Conservation (phyloP, 2,888 invertebrate genomes). For the Parnassius orleans region DNA sequence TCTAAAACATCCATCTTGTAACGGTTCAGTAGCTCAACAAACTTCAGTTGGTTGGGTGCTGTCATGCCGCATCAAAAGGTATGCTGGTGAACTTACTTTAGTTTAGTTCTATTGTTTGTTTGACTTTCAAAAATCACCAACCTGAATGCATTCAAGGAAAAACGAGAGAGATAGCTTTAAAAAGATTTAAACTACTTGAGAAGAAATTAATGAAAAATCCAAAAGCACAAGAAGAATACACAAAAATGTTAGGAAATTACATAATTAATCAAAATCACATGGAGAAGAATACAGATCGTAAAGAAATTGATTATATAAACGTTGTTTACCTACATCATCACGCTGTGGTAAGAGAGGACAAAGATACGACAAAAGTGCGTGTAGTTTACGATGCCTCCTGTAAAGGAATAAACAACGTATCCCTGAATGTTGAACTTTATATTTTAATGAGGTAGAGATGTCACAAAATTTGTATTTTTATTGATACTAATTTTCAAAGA, state of each 20-base stretch:
- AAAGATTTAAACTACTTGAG: constrained; percentile 30
- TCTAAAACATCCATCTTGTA: neutral
- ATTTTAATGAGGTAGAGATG: constrained; percentile 28
- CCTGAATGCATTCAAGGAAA: constrained; percentile 29
- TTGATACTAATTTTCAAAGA: too few relatives aligned
- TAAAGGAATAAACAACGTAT: constrained; percentile 23
- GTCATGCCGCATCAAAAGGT: neutral
- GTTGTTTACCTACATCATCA: constrained; percentile 28
- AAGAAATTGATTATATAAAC: neutral
- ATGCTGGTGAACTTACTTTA: neutral
- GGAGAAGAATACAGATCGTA: neutral
- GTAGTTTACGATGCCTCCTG: constrained; percentile 30
- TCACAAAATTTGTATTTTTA: constrained; percentile 27
- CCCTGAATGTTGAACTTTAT: constrained; percentile 27
- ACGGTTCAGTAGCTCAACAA: neutral
- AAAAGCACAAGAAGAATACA: constrained; percentile 4
- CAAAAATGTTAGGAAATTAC: neutral
- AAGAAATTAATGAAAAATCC: constrained; percentile 27
- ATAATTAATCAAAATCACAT: constrained; percentile 4
- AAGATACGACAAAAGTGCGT: constrained; percentile 25
- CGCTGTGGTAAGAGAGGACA: constrained; percentile 18
- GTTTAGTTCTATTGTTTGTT: constrained; percentile 7
- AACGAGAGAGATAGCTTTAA: constrained; percentile 26
- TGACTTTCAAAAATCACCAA: constrained; percentile 13
- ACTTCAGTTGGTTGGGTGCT: neutral